Evolutionary conservation across 2,888 invertebrate genomes (phyloP), one percentile per base, ranked within the genome.

Genomic region (Nowickia ferox): DNA sequence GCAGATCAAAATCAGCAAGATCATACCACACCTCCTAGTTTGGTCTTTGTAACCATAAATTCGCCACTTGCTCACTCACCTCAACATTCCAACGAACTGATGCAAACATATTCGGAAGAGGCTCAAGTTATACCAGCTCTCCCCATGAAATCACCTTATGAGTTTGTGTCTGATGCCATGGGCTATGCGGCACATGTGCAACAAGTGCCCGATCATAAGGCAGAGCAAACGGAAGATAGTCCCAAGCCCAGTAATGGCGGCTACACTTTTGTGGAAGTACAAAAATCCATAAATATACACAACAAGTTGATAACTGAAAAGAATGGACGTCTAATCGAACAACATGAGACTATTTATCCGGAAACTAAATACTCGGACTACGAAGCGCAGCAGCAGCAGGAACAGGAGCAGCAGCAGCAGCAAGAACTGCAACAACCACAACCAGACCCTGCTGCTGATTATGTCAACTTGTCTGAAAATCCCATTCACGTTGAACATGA

Each of bases 211-310:
- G 87, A 82, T 63, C 83, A 75, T 79, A 69, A 69, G 80, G 88
- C 63, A 66, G 87, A 76, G 94, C 46, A 93, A 71, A 57, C 71
- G 1, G 83, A 79, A 71, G 53, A 66, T 10, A 66, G 55, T 68
- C 94, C 89, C 94, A 17, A 84, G 6, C 84, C 87, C 9, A 78
- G 75, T 90, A 95, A 90, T 22, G 89, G 81, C 6, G 87, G 91
- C 3, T 94, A 93, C 88, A 95, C 95, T 0, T 91, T 93, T 48
- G 95, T 96, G 1, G 95, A 96, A 92, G 92, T 96, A 5, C 95
- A 96, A 88, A 93, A 95, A 90, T 95, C 95, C 0, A 92, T 95
- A 19, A 90, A 93, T 89, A 89, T 93, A 15, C 91, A 92, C 85
- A 93, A 93, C 84, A 91, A 92, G 69, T 90, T 93, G 17, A 91